Conservation (phyloP, 2,797 vertebrate species). For the Cephalopachus bancanus region DNA sequence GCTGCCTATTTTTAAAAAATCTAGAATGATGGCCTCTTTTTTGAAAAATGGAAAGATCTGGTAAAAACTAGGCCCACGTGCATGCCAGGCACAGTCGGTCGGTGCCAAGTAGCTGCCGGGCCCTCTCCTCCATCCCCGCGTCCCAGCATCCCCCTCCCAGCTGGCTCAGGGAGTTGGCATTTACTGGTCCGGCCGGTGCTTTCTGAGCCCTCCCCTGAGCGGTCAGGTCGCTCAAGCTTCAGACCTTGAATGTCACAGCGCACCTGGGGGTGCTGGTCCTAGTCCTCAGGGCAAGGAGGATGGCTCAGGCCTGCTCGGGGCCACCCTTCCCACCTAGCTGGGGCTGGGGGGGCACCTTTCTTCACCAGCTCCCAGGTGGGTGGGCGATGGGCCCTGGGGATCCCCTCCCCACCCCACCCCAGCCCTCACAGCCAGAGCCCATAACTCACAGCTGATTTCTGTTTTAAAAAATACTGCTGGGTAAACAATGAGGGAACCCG, state of each 20-base stretch:
- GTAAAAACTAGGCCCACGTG: not conserved
- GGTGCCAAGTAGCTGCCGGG: not conserved
- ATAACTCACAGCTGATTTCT: conserved; percentile 81
- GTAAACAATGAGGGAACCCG: conserved; percentile 80
- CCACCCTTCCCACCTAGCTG: not conserved
- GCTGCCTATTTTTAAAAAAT: not conserved
- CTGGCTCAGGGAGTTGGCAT: not conserved
- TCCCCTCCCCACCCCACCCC: not conserved
- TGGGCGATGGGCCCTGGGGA: not conserved
- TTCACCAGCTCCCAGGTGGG: not conserved
- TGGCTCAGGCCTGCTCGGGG: not conserved
- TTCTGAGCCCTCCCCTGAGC: not conserved
- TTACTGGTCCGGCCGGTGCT: not conserved
- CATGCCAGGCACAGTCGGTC: not conserved
- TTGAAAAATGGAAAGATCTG: not conserved
- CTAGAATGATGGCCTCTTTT: not conserved
- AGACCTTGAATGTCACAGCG: not conserved
- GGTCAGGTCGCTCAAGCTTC: not conserved
- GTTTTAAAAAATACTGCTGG: conserved; percentile 83
- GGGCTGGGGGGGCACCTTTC: not conserved
- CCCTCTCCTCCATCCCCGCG: not conserved
- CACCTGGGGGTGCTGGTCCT: not conserved
- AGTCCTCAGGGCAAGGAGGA: not conserved
- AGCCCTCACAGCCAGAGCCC: conserved; percentile 44
- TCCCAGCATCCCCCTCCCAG: not conserved